A percentile compares a stretch with the other conserved stretches of the same genome.
Conservation (phyloP, 2,888 invertebrate species). For the Caenorhabditis uteleia region DNA sequence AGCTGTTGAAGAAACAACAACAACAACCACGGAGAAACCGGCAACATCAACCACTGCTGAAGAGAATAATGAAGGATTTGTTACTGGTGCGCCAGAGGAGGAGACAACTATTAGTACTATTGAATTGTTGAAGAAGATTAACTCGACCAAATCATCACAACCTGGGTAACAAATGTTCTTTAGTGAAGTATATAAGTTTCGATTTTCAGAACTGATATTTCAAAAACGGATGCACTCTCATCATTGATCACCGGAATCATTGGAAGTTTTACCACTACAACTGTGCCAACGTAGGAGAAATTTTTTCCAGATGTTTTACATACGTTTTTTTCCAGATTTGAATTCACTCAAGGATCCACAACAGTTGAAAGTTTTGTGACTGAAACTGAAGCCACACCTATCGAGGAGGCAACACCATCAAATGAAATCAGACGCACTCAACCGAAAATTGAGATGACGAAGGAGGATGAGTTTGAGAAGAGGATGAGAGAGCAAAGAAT, state of each 20-base stretch:
- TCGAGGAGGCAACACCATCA: slow-evolving; percentile 3
- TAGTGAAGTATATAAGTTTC: background rate
- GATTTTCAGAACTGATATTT: slow-evolving; percentile 21
- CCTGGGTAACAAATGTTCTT: background rate
- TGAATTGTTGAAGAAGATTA: slow-evolving; percentile 30
- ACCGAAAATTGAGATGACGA: slow-evolving; percentile 8
- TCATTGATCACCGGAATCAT: slow-evolving; percentile 43
- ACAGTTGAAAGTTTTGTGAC: background rate
- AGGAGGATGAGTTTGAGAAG: slow-evolving; percentile 27
- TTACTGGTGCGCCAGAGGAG: slow-evolving; percentile 27
- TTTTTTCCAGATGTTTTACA: background rate
- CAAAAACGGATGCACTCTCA: slow-evolving; percentile 39
- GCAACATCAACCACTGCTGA: background rate
- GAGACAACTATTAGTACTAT: slow-evolving; percentile 26
- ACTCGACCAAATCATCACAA: slow-evolving; percentile 13
- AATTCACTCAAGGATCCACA: background rate
- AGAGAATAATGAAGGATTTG: slow-evolving; percentile 7
- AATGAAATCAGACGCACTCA: slow-evolving; percentile 21
- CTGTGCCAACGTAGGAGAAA: background rate
- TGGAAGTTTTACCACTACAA: slow-evolving; percentile 18
- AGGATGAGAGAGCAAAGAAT: slow-evolving; percentile 38
- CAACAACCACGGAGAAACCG: background rate
- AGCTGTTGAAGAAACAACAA: background rate
- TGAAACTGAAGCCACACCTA: background rate
- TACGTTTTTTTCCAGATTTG: background rate